Conservation (phyloP, 2,113 vertebrate genomes). For the Pachycephala philippinensis region DNA sequence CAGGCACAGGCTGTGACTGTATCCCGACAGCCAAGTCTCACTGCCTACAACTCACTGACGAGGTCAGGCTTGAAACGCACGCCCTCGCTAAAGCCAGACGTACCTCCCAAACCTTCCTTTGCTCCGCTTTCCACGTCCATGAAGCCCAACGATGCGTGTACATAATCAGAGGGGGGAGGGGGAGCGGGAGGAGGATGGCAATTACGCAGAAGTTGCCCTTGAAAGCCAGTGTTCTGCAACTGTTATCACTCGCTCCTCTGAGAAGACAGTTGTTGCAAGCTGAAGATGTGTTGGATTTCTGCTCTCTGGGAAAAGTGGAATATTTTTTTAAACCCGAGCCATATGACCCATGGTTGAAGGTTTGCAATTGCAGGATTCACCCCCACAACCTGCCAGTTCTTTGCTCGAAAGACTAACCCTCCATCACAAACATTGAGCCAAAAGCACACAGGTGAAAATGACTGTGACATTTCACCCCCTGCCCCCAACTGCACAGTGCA, state of each 20-base stretch:
- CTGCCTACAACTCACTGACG: slow-evolving; percentile 88
- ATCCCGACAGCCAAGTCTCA: slow-evolving; percentile 87
- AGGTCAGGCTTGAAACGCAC: slow-evolving; percentile 88
- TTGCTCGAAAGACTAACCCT: slow-evolving; percentile 67
- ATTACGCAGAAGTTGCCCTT: slow-evolving; percentile 73
- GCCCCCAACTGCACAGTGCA: slow-evolving; percentile 52
- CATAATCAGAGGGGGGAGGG: slow-evolving; percentile 82
- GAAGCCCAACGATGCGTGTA: slow-evolving; percentile 91
- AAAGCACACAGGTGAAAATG: slow-evolving; percentile 84
- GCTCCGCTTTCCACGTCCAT: slow-evolving; percentile 88
- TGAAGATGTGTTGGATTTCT: slow-evolving; percentile 72
- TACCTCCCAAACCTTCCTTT: slow-evolving; percentile 94
- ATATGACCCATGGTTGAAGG: slow-evolving; percentile 69
- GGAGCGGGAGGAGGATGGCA: slow-evolving; percentile 70
- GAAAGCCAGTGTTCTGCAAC: slow-evolving; percentile 81
- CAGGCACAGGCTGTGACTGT: slow-evolving; percentile 83
- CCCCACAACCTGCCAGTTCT: slow-evolving; percentile 51
- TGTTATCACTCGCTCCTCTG: slow-evolving; percentile 66
- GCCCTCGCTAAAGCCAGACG: slow-evolving; percentile 89
- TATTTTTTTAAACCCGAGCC: slow-evolving; percentile 70
- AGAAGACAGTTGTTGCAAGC: slow-evolving; percentile 71
- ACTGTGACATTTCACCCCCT: slow-evolving; percentile 61
- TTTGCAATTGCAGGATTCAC: slow-evolving; percentile 68
- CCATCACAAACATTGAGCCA: slow-evolving; percentile 77
- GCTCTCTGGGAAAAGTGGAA: slow-evolving; percentile 79